A percentile compares a stretch with the other conserved stretches of the same genome.
phyloP scores from a whole-genome alignment of 2,888 invertebrate species.

The Chrysopilus asiliformis region DNA sequence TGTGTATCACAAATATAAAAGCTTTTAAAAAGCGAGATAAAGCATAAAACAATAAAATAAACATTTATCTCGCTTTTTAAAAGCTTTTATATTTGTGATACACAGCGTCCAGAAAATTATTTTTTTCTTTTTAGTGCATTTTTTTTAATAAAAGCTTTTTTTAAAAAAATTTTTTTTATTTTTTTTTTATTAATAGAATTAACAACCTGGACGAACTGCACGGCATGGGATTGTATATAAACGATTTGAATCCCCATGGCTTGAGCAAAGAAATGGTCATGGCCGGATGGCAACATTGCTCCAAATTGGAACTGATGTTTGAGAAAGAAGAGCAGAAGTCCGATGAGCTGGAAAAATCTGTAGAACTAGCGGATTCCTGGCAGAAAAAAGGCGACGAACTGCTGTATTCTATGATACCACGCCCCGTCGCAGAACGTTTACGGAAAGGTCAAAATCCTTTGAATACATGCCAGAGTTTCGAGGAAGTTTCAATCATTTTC shows the following conservation, averaged over 20 bases:
- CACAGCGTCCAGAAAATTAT: no score
- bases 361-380: constrained; percentile 68
- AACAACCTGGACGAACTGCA: constrained; percentile 73
- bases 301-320: constrained; percentile 65
- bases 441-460: constrained; percentile 61
- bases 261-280: constrained; percentile 70
- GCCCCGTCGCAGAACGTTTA: constrained; percentile 67
- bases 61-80: no score
- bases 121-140: constrained; percentile 2
- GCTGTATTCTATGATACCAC: constrained; percentile 85
- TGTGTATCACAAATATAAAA: no score
- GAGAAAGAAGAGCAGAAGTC: constrained; percentile 71
- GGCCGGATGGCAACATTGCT: constrained; percentile 74
- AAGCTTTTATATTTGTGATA: no score
- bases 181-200: constrained; percentile 42
- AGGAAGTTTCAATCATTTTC: constrained; percentile 36
- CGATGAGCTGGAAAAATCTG: constrained; percentile 62
- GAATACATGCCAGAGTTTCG: constrained; percentile 60
- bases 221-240: constrained; percentile 63
- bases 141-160: constrained; percentile 4
- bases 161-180: neutral
- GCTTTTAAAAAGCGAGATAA: no score
- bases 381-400: constrained; percentile 74
- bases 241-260: constrained; percentile 76
- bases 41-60: no score